Evolutionary conservation across 2,113 vertebrate genomes (phyloP).

Genomic region (Meriones unguiculatus): DNA sequence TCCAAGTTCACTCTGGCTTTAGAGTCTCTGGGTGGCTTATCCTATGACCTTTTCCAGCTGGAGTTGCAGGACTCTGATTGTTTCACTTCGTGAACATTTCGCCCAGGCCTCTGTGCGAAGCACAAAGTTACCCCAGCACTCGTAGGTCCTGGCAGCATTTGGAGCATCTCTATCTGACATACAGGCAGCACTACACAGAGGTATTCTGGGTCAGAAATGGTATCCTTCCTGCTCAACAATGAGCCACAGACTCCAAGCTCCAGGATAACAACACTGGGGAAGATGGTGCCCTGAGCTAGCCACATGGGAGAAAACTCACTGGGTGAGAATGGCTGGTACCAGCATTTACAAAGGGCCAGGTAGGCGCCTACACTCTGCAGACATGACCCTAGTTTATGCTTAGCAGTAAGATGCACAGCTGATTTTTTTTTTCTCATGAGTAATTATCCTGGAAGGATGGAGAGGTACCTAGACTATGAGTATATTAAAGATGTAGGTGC

Average conservation of each 20-base stretch:
- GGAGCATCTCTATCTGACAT: accelerated
- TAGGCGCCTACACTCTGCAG: slow-evolving; percentile 60
- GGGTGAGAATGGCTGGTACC: slow-evolving; percentile 56
- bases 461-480: slow-evolving; percentile 77
- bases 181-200: background rate
- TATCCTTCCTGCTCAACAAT: background rate
- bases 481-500: slow-evolving; percentile 83
- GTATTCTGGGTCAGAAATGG: background rate
- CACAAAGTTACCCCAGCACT: background rate
- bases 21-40: background rate
- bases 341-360: slow-evolving; percentile 66
- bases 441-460: slow-evolving; percentile 78
- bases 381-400: slow-evolving; percentile 65
- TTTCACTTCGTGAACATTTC: slow-evolving; percentile 70
- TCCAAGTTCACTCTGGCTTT: background rate
- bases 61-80: slow-evolving; percentile 17
- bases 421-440: slow-evolving; percentile 82
- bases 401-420: slow-evolving; percentile 68
- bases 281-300: background rate
- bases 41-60: background rate
- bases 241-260: slow-evolving; percentile 36
- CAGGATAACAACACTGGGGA: background rate
- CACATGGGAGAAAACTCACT: background rate
- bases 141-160: slow-evolving; percentile 45
- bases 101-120: background rate